phyloP scores from a whole-genome alignment of 2,797 vertebrate genomes.

The Enoplosus armatus region DNA sequence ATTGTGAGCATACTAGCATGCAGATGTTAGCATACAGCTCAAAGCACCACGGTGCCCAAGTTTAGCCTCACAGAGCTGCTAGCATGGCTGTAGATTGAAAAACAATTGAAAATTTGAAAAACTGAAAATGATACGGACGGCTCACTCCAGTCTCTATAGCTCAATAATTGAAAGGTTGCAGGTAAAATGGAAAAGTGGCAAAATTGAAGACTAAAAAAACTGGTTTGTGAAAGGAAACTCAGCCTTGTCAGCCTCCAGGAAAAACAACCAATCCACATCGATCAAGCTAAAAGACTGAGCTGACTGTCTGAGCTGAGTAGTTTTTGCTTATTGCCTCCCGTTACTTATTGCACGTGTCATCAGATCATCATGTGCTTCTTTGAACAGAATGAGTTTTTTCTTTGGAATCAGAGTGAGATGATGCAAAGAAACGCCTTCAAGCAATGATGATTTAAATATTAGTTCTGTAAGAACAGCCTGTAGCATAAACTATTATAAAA shows the following conservation, averaged over 20 bases:
- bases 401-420: neutral
- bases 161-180: neutral
- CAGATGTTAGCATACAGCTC: neutral
- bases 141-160: neutral
- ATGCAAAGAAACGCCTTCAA: neutral
- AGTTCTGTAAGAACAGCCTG: neutral
- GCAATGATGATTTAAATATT: neutral
- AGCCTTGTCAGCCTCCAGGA: neutral
- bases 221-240: too few species aligned
- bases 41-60: neutral
- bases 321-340: neutral
- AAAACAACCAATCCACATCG: neutral
- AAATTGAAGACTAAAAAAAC: too few species aligned
- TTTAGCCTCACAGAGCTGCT: neutral
- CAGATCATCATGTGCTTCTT: slow-evolving; percentile 15
- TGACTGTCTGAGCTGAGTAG: neutral
- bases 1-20: neutral
- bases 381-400: neutral
- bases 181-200: too few species aligned
- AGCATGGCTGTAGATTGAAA: neutral
- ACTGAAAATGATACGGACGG: neutral
- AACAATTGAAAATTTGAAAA: too few species aligned
- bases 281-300: neutral
- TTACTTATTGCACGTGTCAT: neutral
- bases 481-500: too few species aligned